Base-by-base conservation (phyloP, 2,888 invertebrate genomes). In the Junonia oenone region DNA sequence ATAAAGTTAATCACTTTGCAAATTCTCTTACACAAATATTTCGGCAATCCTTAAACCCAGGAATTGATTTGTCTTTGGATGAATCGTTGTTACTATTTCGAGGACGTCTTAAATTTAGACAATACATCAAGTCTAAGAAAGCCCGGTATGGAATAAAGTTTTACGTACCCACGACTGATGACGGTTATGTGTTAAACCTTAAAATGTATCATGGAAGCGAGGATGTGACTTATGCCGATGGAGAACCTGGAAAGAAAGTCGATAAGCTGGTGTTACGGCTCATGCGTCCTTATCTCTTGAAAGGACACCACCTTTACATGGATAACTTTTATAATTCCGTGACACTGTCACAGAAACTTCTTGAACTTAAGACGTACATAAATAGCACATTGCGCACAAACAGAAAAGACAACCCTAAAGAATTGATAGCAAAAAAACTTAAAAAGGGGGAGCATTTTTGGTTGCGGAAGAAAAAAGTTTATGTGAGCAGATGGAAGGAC, bases 401-500 rank as follows among this genome's bases (percentile, higher is more conserved):
- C 48, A 48, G 67, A 17, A 67, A 68, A 63, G 63, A 49, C 15
- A 66, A 66, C 45, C 66, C 66, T 11, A 56, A 61, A 29, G 27
- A 50, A 15, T 31, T 67, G 37, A 51, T 60, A 22, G 49, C 52
- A 17, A 63, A 59, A 60, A 66, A 67, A 56, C 31, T 72, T 19
- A 68, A 67, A 47, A 69, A 63, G 58, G 66, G 67, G 48, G 66
- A 72, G 52, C 66, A 71, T 54, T 52, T 68, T 29, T 72, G 71
- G 71, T 50, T 45, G 49, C 58, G 69, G 13, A 69, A 69, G 49
- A 63, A 65, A 45, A 63, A 68, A 43, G 63, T 69, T 9, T 73
- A 71, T 56, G 68, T 71, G 11, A 62, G 63, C 19, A 66, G 65
- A 40, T 73, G 72, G 72, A 62, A 58, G 38, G 71, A 71, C 61